Evolutionary conservation across 23 tunicate genomes (phyloP).

Genomic region (Ciona savignyi): DNA sequence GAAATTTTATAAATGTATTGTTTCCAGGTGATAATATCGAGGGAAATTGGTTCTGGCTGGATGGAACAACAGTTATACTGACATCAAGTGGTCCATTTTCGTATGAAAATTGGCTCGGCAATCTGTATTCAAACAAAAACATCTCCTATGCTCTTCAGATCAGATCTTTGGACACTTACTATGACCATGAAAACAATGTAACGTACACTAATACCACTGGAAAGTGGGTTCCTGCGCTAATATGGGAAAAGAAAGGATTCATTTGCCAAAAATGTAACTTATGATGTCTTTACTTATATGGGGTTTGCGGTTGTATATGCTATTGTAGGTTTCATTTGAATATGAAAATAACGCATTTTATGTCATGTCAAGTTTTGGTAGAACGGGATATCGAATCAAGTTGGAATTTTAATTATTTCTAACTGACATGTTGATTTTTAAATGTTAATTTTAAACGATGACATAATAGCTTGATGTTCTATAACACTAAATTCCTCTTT

Average conservation of each 20-base stretch:
- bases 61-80: neutral
- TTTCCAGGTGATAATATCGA: neutral
- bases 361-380: too few relatives aligned
- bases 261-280: neutral
- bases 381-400: too few relatives aligned
- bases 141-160: neutral
- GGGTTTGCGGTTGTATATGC: too few relatives aligned
- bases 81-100: neutral
- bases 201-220: neutral
- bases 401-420: too few relatives aligned
- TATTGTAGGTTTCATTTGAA: too few relatives aligned
- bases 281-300: too few relatives aligned
- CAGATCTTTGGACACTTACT: neutral
- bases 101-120: neutral
- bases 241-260: neutral
- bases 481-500: too few relatives aligned
- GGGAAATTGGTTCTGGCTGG: neutral
- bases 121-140: neutral
- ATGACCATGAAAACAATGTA: neutral
- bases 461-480: too few relatives aligned
- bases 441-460: too few relatives aligned
- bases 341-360: too few relatives aligned
- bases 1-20: too few relatives aligned
- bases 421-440: too few relatives aligned
- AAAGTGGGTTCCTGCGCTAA: neutral